Conservation (phyloP, 2,797 vertebrate genomes). For the Diplodus sargus region DNA sequence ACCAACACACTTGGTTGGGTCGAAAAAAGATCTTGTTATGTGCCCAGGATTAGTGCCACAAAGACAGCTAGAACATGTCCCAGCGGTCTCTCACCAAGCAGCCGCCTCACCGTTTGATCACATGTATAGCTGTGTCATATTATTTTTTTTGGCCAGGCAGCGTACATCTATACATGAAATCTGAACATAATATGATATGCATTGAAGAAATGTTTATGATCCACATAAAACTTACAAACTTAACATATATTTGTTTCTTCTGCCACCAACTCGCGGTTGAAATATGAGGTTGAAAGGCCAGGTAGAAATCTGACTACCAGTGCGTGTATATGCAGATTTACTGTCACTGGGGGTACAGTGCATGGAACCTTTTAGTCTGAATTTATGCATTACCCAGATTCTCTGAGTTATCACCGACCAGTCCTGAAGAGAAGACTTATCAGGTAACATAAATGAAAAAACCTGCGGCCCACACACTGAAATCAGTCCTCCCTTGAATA, state of each 20-base stretch:
- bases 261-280: background rate
- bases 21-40: no score
- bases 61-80: no score
- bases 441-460: background rate
- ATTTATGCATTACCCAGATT: background rate
- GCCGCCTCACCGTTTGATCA: no score
- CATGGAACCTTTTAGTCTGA: background rate
- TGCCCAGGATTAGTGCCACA: no score
- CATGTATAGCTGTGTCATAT: no score
- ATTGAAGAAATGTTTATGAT: no score
- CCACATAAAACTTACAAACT: no score
- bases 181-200: no score
- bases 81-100: no score
- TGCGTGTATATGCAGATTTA: background rate
- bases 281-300: background rate
- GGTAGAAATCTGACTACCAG: background rate
- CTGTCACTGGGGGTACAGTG: background rate
- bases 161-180: no score
- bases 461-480: background rate
- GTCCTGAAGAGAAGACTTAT: background rate
- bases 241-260: background rate
- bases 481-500: background rate
- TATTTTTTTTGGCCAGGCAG: no score
- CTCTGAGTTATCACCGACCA: background rate
- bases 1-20: no score